phyloP scores from a whole-genome alignment of 2,113 vertebrate species.

The Oryzias melastigma region DNA sequence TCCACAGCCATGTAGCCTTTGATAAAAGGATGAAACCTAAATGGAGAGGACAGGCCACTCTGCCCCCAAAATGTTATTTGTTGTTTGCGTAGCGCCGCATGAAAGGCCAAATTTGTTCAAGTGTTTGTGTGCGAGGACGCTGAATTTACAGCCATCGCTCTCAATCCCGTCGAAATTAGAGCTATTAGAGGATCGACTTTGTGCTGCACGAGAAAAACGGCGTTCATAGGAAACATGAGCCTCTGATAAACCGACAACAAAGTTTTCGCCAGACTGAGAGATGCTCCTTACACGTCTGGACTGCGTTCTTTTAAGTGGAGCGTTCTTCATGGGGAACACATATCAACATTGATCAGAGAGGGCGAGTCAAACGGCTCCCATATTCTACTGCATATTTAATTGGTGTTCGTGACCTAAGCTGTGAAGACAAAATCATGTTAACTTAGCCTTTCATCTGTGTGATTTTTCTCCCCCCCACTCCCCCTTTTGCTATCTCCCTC shows the following conservation, averaged over 20 bases:
- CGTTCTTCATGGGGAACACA: slow-evolving; percentile 42
- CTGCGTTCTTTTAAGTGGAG: slow-evolving; percentile 10
- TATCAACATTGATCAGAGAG: slow-evolving; percentile 51
- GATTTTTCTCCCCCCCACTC: slow-evolving; percentile 17
- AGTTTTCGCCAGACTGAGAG: slow-evolving; percentile 7
- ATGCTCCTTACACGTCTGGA: slow-evolving; percentile 1
- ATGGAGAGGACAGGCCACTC: slow-evolving; percentile 36
- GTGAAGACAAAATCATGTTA: slow-evolving; percentile 68
- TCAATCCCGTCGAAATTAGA: slow-evolving; percentile 16
- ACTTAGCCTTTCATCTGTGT: slow-evolving; percentile 57
- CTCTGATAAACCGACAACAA: background rate
- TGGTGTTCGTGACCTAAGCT: slow-evolving; percentile 44
- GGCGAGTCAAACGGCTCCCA: slow-evolving; percentile 43
- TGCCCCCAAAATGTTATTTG: slow-evolving; percentile 47
- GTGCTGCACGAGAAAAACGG: background rate
- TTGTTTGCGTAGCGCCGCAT: slow-evolving; percentile 23
- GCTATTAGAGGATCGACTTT: slow-evolving; percentile 29
- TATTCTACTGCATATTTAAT: slow-evolving; percentile 57
- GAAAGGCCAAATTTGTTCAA: slow-evolving; percentile 1
- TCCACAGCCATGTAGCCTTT: slow-evolving; percentile 38
- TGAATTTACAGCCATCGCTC: slow-evolving; percentile 13
- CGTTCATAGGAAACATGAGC: background rate
- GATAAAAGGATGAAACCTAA: slow-evolving; percentile 48
- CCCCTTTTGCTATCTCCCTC: slow-evolving; percentile 25
- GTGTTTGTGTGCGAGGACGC: slow-evolving; percentile 10